Conservation (phyloP, 2,888 invertebrate genomes). For the Eristalinus aeneus region DNA sequence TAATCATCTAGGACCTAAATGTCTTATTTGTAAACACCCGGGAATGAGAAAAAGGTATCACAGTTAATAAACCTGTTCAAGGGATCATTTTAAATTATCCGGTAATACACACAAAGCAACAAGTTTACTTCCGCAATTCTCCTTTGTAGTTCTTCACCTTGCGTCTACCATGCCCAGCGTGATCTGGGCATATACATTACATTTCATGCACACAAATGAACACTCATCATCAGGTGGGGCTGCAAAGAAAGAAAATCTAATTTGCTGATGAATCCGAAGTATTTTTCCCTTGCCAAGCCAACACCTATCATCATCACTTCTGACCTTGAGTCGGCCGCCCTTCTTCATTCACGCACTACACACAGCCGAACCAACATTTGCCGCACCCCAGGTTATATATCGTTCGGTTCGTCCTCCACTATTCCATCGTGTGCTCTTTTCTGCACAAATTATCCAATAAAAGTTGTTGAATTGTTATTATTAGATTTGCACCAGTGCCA, state of each 20-base stretch:
- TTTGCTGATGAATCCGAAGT: conserved; percentile 46
- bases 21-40: neutral
- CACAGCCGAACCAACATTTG: neutral
- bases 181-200: conserved; percentile 6
- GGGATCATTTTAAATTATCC: neutral
- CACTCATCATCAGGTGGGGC: neutral
- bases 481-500: conserved; percentile 54
- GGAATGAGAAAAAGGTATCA: neutral
- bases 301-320: conserved; percentile 28
- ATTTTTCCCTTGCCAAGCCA: neutral
- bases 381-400: neutral
- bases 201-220: neutral
- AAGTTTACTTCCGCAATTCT: conserved; percentile 12
- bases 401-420: conserved; percentile 2
- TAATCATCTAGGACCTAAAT: no score
- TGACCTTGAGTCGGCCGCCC: neutral
- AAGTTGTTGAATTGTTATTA: conserved; percentile 66
- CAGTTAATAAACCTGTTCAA: neutral
- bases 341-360: neutral
- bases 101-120: conserved; percentile 22
- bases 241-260: conserved; percentile 22
- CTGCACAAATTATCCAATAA: conserved; percentile 61
- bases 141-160: conserved; percentile 3
- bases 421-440: conserved; percentile 17
- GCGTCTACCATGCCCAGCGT: conserved; percentile 9